These are phyloP conservation scores for Cynopterus brachyotis DNA, from an alignment of 2,113 vertebrate genomes.

Conservation along the genomic window DNA sequence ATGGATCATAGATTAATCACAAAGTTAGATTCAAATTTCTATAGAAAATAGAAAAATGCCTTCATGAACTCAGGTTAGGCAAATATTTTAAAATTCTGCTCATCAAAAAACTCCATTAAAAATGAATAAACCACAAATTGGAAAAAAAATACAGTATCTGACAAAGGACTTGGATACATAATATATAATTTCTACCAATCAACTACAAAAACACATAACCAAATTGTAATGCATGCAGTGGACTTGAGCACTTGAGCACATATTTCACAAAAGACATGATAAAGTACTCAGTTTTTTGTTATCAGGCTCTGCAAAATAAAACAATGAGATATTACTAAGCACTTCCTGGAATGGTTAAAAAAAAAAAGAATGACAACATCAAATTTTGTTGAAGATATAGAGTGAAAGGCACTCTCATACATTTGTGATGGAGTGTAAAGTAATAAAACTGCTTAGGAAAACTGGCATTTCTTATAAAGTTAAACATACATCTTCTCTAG, in stretches of 20 bases:
- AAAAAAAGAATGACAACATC: not conserved
- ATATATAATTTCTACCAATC: not conserved
- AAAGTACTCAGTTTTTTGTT: not conserved
- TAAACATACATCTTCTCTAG: not conserved
- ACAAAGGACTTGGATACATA: not conserved
- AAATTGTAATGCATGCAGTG: not conserved
- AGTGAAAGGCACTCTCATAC: not conserved
- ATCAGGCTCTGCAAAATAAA: not conserved
- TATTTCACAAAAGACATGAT: not conserved
- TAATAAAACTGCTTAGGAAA: not conserved
- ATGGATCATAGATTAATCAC: not conserved
- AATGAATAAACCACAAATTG: not conserved
- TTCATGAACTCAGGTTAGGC: not conserved
- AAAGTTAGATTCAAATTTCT: not conserved
- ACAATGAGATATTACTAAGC: not conserved
- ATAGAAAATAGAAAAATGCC: not conserved
- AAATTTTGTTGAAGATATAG: not conserved
- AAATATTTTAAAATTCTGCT: not conserved
- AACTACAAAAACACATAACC: not conserved
- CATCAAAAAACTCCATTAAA: conserved; percentile 17
- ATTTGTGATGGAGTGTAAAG: not conserved
- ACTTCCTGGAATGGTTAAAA: not conserved
- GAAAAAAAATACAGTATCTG: not conserved
- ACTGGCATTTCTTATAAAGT: not conserved
- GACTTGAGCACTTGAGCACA: not conserved